These are phyloP conservation scores for Andrena camellia DNA, from an alignment of 2,888 invertebrate genomes.

Conservation along the genomic window DNA sequence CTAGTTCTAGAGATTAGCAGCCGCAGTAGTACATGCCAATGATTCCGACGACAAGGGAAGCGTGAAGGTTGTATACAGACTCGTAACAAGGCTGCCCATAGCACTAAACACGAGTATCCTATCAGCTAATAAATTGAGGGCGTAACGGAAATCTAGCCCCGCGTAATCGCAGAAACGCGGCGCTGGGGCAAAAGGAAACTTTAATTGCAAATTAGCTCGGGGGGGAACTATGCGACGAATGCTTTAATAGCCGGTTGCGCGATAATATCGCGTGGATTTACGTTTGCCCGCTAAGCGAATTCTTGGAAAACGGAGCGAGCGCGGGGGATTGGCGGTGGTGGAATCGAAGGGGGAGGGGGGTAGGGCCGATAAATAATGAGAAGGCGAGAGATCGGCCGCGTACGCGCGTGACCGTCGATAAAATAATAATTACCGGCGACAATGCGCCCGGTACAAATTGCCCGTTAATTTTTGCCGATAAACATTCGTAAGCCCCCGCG, in stretches of 20 bases:
- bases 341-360: constrained; percentile 54
- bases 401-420: constrained; percentile 76
- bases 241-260: constrained; percentile 37
- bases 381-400: constrained; percentile 61
- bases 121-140: not conserved
- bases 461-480: constrained; percentile 84
- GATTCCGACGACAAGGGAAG: not conserved
- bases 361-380: constrained; percentile 71
- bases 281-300: constrained; percentile 52
- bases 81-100: not conserved
- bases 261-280: constrained; percentile 57
- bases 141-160: not conserved
- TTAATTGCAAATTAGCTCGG: constrained; percentile 31
- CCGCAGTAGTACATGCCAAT: not conserved
- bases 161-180: not conserved
- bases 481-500: constrained; percentile 79
- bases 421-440: constrained; percentile 82
- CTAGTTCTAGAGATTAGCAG: not conserved
- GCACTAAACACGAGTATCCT: not conserved
- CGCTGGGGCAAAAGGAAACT: constrained; percentile 3
- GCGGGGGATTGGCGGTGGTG: constrained; percentile 7
- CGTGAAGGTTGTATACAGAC: not conserved
- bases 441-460: constrained; percentile 79
- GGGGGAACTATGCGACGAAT: constrained; percentile 37
- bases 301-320: constrained; percentile 46